Percentiles rank a stretch among this genome's conserved stretches.
Conservation (phyloP, 2,113 vertebrate genomes). For the Pelecanus crispus region DNA sequence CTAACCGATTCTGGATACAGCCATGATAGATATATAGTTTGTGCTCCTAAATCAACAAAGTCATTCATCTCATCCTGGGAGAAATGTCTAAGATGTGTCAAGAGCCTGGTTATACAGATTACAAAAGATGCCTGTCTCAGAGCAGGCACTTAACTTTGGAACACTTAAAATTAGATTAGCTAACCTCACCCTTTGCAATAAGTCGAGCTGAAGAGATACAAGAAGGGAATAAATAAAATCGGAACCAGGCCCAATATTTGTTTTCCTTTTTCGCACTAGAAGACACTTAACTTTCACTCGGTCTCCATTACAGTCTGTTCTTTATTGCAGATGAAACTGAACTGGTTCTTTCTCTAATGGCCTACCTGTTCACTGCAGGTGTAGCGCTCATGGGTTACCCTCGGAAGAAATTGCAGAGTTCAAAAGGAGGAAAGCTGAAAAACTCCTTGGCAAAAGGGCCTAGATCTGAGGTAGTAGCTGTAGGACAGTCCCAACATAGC, state of each 20-base stretch:
- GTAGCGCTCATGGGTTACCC: constrained; percentile 82
- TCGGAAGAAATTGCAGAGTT: constrained; percentile 83
- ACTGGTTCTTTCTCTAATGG: constrained; percentile 48
- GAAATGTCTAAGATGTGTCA: background rate
- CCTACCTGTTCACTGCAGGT: constrained; percentile 75
- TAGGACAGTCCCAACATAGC: background rate
- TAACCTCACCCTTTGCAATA: background rate
- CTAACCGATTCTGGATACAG: background rate
- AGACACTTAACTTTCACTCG: background rate
- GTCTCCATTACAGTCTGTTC: background rate
- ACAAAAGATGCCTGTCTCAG: background rate
- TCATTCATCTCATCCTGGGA: background rate
- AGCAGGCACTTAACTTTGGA: background rate
- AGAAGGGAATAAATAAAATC: background rate
- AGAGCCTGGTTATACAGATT: background rate
- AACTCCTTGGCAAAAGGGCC: constrained; percentile 72
- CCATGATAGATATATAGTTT: background rate
- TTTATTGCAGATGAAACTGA: constrained; percentile 33
- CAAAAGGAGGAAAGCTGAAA: constrained; percentile 85
- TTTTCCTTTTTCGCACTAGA: background rate
- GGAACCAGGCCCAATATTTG: background rate
- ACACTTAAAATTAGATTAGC: background rate
- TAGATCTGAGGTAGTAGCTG: constrained; percentile 77
- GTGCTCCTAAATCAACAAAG: background rate
- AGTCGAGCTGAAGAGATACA: background rate